Conservation (phyloP, 2,888 invertebrate genomes). For the Agrotis segetum region DNA sequence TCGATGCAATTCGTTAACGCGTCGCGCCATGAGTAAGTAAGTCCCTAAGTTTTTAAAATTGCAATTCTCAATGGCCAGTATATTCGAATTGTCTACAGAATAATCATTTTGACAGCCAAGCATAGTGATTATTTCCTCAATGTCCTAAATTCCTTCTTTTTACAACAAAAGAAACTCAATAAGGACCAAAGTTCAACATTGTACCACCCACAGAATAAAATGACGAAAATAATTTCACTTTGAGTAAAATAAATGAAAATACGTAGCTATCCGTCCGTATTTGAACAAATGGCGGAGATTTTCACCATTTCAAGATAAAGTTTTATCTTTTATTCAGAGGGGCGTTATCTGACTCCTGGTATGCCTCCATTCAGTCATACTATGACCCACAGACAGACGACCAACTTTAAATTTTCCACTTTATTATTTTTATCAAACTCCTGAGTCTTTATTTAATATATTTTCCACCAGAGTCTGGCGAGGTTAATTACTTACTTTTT, state of each 20-base stretch:
- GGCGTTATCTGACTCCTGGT: slow-evolving; percentile 54
- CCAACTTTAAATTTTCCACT: slow-evolving; percentile 59
- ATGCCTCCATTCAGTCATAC: slow-evolving; percentile 50
- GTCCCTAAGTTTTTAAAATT: no score
- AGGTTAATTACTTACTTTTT: slow-evolving; percentile 42
- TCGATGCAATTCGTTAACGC: no score
- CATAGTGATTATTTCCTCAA: not conserved
- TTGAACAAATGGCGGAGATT: slow-evolving; percentile 60
- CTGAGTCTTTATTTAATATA: slow-evolving; percentile 34
- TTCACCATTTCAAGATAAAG: slow-evolving; percentile 64
- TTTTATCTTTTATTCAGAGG: slow-evolving; percentile 66
- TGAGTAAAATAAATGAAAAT: slow-evolving; percentile 51
- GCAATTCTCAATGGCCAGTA: no score
- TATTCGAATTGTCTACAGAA: not conserved
- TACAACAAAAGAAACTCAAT: slow-evolving; percentile 4
- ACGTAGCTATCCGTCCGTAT: slow-evolving; percentile 39
- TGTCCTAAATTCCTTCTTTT: not conserved
- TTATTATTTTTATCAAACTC: slow-evolving; percentile 63
- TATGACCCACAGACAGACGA: slow-evolving; percentile 36
- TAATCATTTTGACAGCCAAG: not conserved
- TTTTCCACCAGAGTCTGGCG: slow-evolving; percentile 27
- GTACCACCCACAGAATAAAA: slow-evolving; percentile 16
- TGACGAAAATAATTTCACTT: slow-evolving; percentile 38
- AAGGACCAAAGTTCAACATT: slow-evolving; percentile 11
- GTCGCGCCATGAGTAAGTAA: no score